Evolutionary conservation across 2,797 vertebrate species (phyloP).

Genomic region (Anguilla obscura): DNA sequence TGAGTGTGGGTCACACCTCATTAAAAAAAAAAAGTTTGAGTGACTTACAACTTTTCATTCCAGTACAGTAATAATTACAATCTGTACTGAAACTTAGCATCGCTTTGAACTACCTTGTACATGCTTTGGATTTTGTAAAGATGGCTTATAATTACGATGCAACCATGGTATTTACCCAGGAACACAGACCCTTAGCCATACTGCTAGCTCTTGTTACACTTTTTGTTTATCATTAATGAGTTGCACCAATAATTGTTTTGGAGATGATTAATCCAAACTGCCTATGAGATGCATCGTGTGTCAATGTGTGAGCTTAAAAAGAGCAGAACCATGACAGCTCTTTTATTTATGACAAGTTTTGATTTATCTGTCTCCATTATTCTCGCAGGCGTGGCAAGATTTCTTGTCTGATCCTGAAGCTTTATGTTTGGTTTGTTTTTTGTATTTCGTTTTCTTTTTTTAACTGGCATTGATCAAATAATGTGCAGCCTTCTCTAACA

Average conservation of each 20-base stretch:
- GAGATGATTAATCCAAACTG: neutral
- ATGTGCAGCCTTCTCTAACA: neutral
- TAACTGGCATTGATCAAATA: neutral
- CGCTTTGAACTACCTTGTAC: neutral
- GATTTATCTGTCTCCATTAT: neutral
- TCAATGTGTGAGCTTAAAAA: neutral
- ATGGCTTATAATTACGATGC: neutral
- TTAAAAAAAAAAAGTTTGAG: neutral
- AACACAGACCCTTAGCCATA: neutral
- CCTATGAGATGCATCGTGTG: neutral
- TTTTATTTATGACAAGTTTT: neutral
- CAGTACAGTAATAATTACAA: neutral
- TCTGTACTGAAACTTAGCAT: neutral
- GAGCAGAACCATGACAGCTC: neutral
- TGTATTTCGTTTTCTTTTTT: neutral
- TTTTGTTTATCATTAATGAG: neutral
- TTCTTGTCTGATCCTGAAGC: neutral
- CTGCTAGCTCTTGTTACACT: neutral
- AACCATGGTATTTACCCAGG: neutral
- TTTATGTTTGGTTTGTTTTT: neutral
- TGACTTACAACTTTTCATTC: neutral
- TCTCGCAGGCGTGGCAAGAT: neutral
- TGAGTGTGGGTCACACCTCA: neutral
- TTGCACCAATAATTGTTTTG: neutral
- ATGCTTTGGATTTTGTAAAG: neutral